Evolutionary conservation across 2,113 vertebrate species (phyloP).

Genomic region (Aldabrachelys gigantea): DNA sequence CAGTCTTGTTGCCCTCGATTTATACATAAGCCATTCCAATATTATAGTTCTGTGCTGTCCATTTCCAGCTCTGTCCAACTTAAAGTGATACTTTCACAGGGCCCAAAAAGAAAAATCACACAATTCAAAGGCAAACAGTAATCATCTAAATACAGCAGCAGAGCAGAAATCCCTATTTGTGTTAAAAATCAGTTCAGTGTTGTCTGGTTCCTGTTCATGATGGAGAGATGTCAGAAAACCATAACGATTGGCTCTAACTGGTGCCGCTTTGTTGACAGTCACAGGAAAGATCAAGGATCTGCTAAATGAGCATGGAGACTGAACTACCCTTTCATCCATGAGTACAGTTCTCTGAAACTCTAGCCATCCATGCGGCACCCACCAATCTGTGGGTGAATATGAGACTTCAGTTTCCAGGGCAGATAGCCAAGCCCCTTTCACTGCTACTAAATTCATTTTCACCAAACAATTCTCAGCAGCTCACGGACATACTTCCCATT

Average conservation of each 20-base stretch:
- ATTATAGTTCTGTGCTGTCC: not conserved
- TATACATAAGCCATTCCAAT: not conserved
- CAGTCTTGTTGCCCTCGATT: rapidly evolving
- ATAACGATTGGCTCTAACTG: not conserved
- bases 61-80: not conserved
- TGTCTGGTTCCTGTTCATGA: not conserved
- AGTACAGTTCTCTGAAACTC: not conserved
- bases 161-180: not conserved
- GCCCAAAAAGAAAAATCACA: rapidly evolving
- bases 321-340: not conserved
- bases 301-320: not conserved
- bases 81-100: not conserved
- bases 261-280: not conserved
- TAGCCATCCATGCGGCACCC: not conserved
- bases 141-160: not conserved
- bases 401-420: not conserved
- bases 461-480: not conserved
- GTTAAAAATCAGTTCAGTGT: not conserved
- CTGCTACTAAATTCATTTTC: not conserved
- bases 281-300: not conserved
- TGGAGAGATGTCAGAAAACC: not conserved
- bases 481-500: not conserved
- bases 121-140: not conserved
- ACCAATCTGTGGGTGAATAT: rapidly evolving
- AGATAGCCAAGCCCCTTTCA: not conserved